Evolutionary conservation across 1,140 invertebrate genomes (phyloP).

Genomic region (Scylla paramamosain): DNA sequence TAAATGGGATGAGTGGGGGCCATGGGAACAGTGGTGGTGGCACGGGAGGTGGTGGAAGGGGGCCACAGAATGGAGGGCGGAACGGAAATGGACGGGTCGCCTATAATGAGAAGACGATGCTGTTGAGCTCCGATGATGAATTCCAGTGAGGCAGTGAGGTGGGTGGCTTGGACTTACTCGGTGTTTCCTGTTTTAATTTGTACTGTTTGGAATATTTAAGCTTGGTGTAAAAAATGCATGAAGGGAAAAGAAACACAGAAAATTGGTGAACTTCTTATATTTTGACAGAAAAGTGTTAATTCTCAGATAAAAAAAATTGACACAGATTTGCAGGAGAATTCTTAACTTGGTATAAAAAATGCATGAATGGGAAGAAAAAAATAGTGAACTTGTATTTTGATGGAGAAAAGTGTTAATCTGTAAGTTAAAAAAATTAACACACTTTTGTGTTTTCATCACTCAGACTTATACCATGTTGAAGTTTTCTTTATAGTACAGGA

Average conservation of each 20-base stretch:
- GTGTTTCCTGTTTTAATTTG: neutral
- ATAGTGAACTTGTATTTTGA: too few species aligned
- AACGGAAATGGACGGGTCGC: conserved; percentile 79
- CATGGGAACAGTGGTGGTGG: conserved; percentile 64
- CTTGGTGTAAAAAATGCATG: neutral
- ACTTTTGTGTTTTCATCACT: too few species aligned
- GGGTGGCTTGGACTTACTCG: neutral
- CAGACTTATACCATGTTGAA: too few species aligned
- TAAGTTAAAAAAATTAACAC: too few species aligned
- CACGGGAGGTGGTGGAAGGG: conserved; percentile 41
- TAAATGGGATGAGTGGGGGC: conserved; percentile 52
- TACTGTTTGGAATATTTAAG: neutral
- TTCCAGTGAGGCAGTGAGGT: conserved; percentile 86
- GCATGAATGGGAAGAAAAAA: too few species aligned
- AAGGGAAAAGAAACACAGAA: neutral
- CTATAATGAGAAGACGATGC: conserved; percentile 97
- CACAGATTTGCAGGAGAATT: neutral
- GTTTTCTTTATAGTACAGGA: too few species aligned
- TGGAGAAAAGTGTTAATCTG: too few species aligned
- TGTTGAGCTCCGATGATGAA: conserved; percentile 97
- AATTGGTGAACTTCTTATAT: neutral
- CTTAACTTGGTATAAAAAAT: too few species aligned
- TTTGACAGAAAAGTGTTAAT: neutral
- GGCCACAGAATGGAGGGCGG: conserved; percentile 66
- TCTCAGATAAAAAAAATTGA: neutral